Percentiles rank a stretch among this genome's conserved stretches.
Conservation (phyloP, 1,140 invertebrate species). For the Temnothorax curvispinosus region DNA sequence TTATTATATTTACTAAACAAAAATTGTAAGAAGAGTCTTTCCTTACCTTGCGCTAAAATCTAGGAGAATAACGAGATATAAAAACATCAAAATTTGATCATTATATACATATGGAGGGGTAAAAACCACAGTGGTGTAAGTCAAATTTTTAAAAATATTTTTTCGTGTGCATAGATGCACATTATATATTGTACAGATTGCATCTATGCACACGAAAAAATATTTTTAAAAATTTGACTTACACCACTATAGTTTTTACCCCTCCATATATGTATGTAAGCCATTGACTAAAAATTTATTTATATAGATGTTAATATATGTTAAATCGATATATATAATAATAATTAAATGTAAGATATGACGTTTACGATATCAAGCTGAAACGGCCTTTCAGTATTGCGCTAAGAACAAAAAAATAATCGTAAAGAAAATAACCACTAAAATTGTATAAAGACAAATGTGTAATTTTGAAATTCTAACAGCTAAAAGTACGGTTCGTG, state of each 20-base stretch:
- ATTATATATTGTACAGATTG: too few relatives aligned
- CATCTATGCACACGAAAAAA: too few relatives aligned
- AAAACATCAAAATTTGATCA: background rate
- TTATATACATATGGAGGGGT: too few relatives aligned
- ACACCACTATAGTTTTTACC: too few relatives aligned
- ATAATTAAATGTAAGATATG: background rate
- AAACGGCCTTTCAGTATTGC: conserved; percentile 56
- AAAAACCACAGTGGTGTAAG: too few relatives aligned
- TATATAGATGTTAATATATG: conserved; percentile 16
- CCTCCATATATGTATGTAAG: background rate
- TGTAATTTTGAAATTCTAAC: conserved; percentile 54
- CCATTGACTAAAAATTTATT: conserved; percentile 10
- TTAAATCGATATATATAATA: background rate
- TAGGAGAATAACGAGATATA: background rate
- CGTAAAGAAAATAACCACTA: conserved; percentile 34
- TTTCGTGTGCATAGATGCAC: too few relatives aligned
- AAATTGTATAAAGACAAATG: conserved; percentile 35
- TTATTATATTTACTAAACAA: conserved; percentile 9
- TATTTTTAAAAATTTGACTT: too few relatives aligned
- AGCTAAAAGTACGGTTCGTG: conserved; percentile 22
- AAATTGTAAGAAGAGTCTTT: background rate
- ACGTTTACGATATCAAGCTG: conserved; percentile 37
- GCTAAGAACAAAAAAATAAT: conserved; percentile 38
- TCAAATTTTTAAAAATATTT: too few relatives aligned
- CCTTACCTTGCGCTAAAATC: conserved; percentile 47